phyloP scores from a whole-genome alignment of 2,888 invertebrate species.

The Biston stratarius region DNA sequence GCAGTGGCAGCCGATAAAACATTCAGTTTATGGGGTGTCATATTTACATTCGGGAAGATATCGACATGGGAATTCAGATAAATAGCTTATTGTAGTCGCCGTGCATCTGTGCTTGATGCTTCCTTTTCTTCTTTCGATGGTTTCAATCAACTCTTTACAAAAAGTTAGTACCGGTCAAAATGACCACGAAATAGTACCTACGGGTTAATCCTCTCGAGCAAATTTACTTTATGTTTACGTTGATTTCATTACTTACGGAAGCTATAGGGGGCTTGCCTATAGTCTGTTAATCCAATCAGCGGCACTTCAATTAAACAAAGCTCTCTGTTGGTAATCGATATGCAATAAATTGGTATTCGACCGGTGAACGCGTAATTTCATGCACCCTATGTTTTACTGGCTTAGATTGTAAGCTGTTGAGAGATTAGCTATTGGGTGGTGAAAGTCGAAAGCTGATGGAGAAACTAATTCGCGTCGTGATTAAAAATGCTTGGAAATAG shows the following conservation, averaged over 20 bases:
- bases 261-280: slow-evolving; percentile 53
- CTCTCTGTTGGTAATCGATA: slow-evolving; percentile 77
- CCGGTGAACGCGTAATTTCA: slow-evolving; percentile 64
- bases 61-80: slow-evolving; percentile 77
- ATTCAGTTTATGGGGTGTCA: slow-evolving; percentile 86
- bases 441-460: slow-evolving; percentile 31
- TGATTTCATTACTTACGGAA: slow-evolving; percentile 59
- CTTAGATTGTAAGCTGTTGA: slow-evolving; percentile 34
- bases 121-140: slow-evolving; percentile 7
- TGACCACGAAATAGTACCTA: slow-evolving; percentile 1
- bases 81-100: slow-evolving; percentile 58
- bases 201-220: slow-evolving; percentile 33
- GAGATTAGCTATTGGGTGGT: slow-evolving; percentile 41
- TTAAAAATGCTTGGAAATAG: background rate
- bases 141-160: slow-evolving; percentile 6
- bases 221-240: slow-evolving; percentile 52
- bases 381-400: slow-evolving; percentile 58
- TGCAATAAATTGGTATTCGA: slow-evolving; percentile 72
- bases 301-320: slow-evolving; percentile 78
- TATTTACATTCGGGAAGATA: slow-evolving; percentile 83
- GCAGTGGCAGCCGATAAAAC: slow-evolving; percentile 84
- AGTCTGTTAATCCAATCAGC: slow-evolving; percentile 74
- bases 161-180: background rate
- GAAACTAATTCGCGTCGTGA: slow-evolving; percentile 2
- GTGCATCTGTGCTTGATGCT: slow-evolving; percentile 30